Evolutionary conservation across 2,888 invertebrate genomes (phyloP), one percentile per base, ranked within the genome.

Genomic region (Odontothrips loti): DNA sequence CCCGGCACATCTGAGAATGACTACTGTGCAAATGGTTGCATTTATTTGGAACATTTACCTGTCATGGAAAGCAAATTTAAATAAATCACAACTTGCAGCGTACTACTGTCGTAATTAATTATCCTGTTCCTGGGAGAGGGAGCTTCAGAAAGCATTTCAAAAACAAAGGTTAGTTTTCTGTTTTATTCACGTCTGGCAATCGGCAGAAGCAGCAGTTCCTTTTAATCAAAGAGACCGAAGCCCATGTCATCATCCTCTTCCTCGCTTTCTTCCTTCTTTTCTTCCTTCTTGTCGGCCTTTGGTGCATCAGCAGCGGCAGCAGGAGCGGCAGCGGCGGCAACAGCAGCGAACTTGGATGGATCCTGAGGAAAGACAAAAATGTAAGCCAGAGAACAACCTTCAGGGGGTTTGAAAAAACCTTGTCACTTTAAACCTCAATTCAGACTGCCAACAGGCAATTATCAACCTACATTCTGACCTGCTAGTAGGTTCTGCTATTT

Each of bases 171-270:
- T 27, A 27, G 1, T 23, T 75, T 9, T 23, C 0, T 75, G 23
- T 75, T 75, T 75, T 75, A 75, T 75, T 75, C 27, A 8, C 68
- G 68, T 75, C 68, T 10, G 27, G 68, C 68, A 23, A 0, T 23
- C 1, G 27, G 27, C 27, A 75, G 68, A 75, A 27, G 79, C 81
- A 80, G 80, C 20, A 23, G 8, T 58, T 43, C 47, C 29, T 48
- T 85, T 91, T 95, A 95, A 88, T 95, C 95, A 87, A 96, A 96
- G 27, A 96, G 93, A 88, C 97, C 97, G 89, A 98, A 96, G 88
- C 98, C 98, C 97, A 98, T 97, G 88, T 98, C 98, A 88, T 97
- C 98, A 85, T 97, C 97, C 86, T 96, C 96, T 84, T 96, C 96
- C 83, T 92, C 95, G 8, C 92, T 91, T 82, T 94, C 95, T 86